A percentile compares a stretch with the other conserved stretches of the same genome.
Conservation (phyloP, 2,888 invertebrate species). For the Loripinus fragilis region DNA sequence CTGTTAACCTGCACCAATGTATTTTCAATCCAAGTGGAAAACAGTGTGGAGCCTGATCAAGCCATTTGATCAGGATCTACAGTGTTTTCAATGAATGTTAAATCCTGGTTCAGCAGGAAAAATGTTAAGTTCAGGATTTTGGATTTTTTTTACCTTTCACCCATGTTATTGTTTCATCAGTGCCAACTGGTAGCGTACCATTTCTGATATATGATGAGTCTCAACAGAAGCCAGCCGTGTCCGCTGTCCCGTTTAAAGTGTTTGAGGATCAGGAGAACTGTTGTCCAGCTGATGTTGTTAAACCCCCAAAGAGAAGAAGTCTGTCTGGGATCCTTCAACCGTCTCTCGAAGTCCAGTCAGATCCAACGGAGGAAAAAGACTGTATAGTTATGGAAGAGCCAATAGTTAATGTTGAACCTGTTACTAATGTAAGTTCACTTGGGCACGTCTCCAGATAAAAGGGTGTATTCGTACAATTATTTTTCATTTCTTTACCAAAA, state of each 20-base stretch:
- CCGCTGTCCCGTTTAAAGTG: slow-evolving; percentile 40
- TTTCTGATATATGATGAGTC: slow-evolving; percentile 58
- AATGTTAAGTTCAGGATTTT: too few species aligned
- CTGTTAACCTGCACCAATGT: too few species aligned
- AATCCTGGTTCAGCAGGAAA: too few species aligned
- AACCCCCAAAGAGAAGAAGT: slow-evolving; percentile 25
- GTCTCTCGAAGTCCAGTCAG: slow-evolving; percentile 1
- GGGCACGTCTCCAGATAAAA: too few species aligned
- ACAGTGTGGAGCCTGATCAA: too few species aligned
- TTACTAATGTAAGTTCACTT: not conserved
- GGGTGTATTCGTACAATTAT: too few species aligned
- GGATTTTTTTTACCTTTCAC: too few species aligned
- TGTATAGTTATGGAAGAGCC: slow-evolving; percentile 42
- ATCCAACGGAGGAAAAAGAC: slow-evolving; percentile 37
- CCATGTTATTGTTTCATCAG: too few species aligned
- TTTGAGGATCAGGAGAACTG: slow-evolving; percentile 51
- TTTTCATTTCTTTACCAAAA: too few species aligned
- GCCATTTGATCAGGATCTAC: too few species aligned
- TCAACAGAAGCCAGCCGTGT: not conserved
- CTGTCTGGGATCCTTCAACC: slow-evolving; percentile 42
- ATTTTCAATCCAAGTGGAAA: too few species aligned
- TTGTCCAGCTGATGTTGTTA: slow-evolving; percentile 14
- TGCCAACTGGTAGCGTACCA: slow-evolving; percentile 35
- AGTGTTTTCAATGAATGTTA: too few species aligned
- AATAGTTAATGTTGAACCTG: slow-evolving; percentile 38